These are phyloP conservation scores for Epizoanthus stellaris DNA, from an alignment of 92 coral and sea anemone species.

Conservation along the genomic window DNA sequence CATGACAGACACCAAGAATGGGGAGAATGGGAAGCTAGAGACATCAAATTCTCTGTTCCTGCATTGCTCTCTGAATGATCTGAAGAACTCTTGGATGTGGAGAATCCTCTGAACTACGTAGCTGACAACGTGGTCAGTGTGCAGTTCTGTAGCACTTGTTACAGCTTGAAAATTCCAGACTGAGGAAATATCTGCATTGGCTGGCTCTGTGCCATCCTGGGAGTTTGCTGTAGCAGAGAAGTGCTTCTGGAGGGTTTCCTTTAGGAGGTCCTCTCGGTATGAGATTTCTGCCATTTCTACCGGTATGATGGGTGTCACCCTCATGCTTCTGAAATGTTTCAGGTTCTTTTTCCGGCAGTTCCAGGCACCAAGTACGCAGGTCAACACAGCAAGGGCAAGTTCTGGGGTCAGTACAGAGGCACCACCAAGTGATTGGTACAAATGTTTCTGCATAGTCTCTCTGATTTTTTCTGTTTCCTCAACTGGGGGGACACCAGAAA, in stretches of 20 bases:
- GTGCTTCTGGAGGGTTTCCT: constrained; percentile 33
- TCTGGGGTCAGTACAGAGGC: constrained; percentile 72
- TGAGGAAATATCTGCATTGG: background rate
- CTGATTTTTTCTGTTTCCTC: constrained; percentile 72
- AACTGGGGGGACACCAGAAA: constrained; percentile 74
- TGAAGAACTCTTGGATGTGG: constrained; percentile 72
- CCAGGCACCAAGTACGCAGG: constrained; percentile 69
- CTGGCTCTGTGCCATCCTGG: background rate
- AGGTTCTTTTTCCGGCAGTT: constrained; percentile 61
- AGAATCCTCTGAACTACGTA: constrained; percentile 70
- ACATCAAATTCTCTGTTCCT: constrained; percentile 72
- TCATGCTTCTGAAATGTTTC: constrained; percentile 24
- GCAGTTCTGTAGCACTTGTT: constrained; percentile 51
- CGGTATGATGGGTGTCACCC: constrained; percentile 53
- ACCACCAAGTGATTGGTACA: constrained; percentile 68
- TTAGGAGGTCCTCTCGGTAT: constrained; percentile 11
- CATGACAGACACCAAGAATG: constrained; percentile 39
- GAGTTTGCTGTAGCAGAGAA: constrained; percentile 17
- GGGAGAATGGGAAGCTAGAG: constrained; percentile 33
- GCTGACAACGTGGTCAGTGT: constrained; percentile 51
- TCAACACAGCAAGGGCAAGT: constrained; percentile 73
- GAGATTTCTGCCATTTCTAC: constrained; percentile 56
- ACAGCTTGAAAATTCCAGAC: constrained; percentile 35
- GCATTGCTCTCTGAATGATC: constrained; percentile 50
- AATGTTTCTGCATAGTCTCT: constrained; percentile 71